Percentiles rank a stretch among this genome's conserved stretches.
phyloP scores from a whole-genome alignment of 1,140 invertebrate genomes.

The Trachelipus rathkii region DNA sequence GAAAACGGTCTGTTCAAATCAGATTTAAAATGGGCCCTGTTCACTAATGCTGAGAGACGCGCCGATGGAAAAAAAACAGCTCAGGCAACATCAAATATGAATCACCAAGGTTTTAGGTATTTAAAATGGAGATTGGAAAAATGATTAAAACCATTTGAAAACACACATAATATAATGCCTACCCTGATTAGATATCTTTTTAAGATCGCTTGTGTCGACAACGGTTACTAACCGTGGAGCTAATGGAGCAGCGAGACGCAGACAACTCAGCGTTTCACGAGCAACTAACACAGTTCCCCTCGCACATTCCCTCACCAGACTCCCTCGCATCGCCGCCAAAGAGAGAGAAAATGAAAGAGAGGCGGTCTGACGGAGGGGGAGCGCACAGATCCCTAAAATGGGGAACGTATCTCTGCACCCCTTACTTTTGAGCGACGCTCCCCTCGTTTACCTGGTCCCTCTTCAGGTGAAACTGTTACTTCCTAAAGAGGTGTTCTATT shows the following conservation, averaged over 20 bases:
- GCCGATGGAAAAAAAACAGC: background rate
- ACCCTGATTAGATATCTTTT: background rate
- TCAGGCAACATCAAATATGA: background rate
- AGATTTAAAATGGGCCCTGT: background rate
- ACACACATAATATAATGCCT: constrained; percentile 2
- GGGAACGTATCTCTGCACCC: background rate
- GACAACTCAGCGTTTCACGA: constrained; percentile 8
- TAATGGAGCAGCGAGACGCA: background rate
- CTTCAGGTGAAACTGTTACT: background rate
- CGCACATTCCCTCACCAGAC: background rate
- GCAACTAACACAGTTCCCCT: background rate
- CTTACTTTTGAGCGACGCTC: background rate
- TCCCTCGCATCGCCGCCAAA: constrained; percentile 4
- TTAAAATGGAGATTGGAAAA: background rate
- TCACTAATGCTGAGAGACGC: background rate
- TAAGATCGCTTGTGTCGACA: background rate
- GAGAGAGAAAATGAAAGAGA: background rate
- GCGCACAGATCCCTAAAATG: background rate
- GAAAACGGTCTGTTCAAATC: background rate
- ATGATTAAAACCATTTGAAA: background rate
- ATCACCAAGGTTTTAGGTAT: background rate
- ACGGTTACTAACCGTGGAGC: constrained; percentile 5
- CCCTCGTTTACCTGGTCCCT: constrained; percentile 2
- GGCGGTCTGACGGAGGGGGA: constrained; percentile 2
- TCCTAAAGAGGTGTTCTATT: constrained; percentile 1